Percentiles rank a stretch among this genome's conserved stretches.
These are phyloP conservation scores for Biston stratarius DNA, from an alignment of 2,888 invertebrate genomes.

Conservation along the genomic window DNA sequence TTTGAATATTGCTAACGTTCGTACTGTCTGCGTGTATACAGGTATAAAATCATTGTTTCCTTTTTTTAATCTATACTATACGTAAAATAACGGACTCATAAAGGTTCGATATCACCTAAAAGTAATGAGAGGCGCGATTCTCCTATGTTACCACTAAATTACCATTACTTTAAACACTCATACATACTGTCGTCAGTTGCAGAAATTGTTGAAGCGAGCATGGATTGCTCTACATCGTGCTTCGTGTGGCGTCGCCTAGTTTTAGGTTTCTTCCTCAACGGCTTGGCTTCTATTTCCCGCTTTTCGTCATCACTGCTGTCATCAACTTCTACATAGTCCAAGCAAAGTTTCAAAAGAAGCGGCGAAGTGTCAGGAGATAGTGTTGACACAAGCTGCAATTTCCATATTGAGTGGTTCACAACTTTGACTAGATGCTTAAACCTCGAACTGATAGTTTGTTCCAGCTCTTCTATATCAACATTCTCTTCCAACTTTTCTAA, in stretches of 20 bases:
- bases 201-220: slow-evolving; percentile 73
- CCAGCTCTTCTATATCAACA: slow-evolving; percentile 58
- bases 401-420: slow-evolving; percentile 90
- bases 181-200: slow-evolving; percentile 71
- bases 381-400: slow-evolving; percentile 89
- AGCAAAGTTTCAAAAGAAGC: slow-evolving; percentile 72
- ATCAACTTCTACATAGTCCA: slow-evolving; percentile 79
- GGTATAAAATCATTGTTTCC: too few species aligned
- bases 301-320: slow-evolving; percentile 82
- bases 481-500: slow-evolving; percentile 80
- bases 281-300: slow-evolving; percentile 66
- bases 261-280: slow-evolving; percentile 73
- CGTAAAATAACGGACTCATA: too few species aligned
- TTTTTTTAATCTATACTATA: too few species aligned
- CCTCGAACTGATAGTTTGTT: slow-evolving; percentile 56
- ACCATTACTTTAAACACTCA: too few species aligned
- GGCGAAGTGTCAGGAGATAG: slow-evolving; percentile 80
- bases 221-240: slow-evolving; percentile 70
- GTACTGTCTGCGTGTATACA: too few species aligned
- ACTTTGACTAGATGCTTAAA: slow-evolving; percentile 76
- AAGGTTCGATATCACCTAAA: too few species aligned
- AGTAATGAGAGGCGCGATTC: too few species aligned
- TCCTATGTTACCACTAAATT: neutral
- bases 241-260: slow-evolving; percentile 68
- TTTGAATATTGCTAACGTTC: too few species aligned